Percentiles rank a stretch among this genome's conserved stretches.
Conservation (phyloP, 2,888 invertebrate genomes). For the Anthophora plumipes region DNA sequence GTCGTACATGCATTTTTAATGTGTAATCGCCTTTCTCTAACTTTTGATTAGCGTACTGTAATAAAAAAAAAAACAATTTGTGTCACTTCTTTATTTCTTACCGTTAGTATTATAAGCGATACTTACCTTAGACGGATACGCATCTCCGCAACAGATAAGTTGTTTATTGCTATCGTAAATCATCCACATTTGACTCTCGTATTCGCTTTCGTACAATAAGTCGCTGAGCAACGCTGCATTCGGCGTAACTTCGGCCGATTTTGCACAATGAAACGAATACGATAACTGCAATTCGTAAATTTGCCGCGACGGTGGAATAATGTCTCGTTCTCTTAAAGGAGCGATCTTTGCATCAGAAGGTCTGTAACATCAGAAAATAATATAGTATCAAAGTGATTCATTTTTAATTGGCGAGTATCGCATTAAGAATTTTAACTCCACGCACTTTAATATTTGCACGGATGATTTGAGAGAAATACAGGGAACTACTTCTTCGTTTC, state of each 20-base stretch:
- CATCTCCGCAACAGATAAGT: slow-evolving; percentile 93
- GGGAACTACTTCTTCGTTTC: slow-evolving; percentile 93
- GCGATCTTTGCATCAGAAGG: slow-evolving; percentile 92
- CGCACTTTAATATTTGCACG: slow-evolving; percentile 89
- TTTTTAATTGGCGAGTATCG: neutral
- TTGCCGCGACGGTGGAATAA: slow-evolving; percentile 94
- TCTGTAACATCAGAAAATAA: slow-evolving; percentile 85
- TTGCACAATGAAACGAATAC: slow-evolving; percentile 93
- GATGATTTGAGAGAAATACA: slow-evolving; percentile 90
- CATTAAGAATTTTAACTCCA: neutral
- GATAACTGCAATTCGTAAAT: slow-evolving; percentile 95
- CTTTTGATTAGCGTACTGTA: slow-evolving; percentile 91
- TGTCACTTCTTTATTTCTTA: slow-evolving; percentile 7
- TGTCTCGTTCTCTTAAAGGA: slow-evolving; percentile 92
- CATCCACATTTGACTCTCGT: slow-evolving; percentile 99
- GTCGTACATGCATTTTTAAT: slow-evolving; percentile 94
- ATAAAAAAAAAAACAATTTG: slow-evolving; percentile 47
- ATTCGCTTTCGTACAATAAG: slow-evolving; percentile 97
- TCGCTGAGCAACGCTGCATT: slow-evolving; percentile 93
- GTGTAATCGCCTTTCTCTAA: slow-evolving; percentile 98
- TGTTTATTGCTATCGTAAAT: slow-evolving; percentile 96
- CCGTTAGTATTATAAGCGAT: slow-evolving; percentile 7
- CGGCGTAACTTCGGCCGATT: slow-evolving; percentile 93
- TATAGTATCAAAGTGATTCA: neutral
- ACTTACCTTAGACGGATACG: slow-evolving; percentile 92